Conservation (phyloP, 2,888 invertebrate genomes). For the Argyra leucocephala region DNA sequence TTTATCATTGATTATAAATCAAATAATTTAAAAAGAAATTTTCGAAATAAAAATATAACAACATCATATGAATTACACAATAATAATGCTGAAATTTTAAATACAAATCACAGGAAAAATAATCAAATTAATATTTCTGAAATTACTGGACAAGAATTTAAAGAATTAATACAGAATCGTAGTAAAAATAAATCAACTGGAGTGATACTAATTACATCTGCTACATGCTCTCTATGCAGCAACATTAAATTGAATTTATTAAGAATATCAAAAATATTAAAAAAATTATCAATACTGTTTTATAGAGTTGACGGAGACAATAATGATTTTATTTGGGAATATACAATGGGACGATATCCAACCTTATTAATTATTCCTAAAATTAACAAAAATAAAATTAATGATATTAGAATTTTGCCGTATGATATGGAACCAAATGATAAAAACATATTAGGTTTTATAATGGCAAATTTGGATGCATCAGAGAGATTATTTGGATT, state of each 20-base stretch:
- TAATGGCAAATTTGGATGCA: constrained; percentile 56
- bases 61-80: background rate
- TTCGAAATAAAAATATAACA: background rate
- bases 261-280: constrained; percentile 5
- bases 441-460: constrained; percentile 54
- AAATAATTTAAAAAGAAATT: constrained; percentile 7
- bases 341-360: constrained; percentile 66
- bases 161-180: background rate
- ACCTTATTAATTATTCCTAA: constrained; percentile 71
- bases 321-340: constrained; percentile 75
- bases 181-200: background rate
- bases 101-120: background rate
- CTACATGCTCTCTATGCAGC: background rate
- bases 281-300: constrained; percentile 43
- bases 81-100: background rate
- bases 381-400: constrained; percentile 32
- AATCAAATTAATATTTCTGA: background rate
- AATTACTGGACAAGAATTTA: constrained; percentile 1
- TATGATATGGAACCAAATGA: constrained; percentile 38
- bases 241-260: background rate
- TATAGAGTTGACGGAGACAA: constrained; percentile 68
- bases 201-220: constrained; percentile 1
- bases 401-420: constrained; percentile 62
- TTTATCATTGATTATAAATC: background rate
- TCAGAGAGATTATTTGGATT: background rate